phyloP scores from a whole-genome alignment of 2,888 invertebrate genomes.

The Drosophila dives region DNA sequence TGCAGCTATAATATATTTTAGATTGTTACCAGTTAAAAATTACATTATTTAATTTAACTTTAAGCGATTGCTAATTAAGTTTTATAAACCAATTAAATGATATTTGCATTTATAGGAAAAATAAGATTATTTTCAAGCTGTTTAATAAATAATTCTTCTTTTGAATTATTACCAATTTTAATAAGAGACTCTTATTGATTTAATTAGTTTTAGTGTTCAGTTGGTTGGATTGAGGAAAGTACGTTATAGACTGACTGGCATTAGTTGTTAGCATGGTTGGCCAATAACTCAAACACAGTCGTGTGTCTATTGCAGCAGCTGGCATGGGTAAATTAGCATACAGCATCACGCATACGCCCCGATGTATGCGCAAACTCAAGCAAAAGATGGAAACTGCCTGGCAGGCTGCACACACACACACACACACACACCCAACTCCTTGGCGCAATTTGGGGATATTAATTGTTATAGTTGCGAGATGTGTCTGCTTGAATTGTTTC shows the following conservation, averaged over 20 bases:
- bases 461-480: slow-evolving; percentile 80
- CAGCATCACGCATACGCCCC: slow-evolving; percentile 73
- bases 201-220: slow-evolving; percentile 20
- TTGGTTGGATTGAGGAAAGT: slow-evolving; percentile 9
- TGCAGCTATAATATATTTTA: not conserved
- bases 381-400: slow-evolving; percentile 34
- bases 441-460: slow-evolving; percentile 69
- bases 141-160: not conserved
- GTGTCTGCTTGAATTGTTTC: slow-evolving; percentile 79
- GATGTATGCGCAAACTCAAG: slow-evolving; percentile 48
- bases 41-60: not conserved
- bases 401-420: not conserved
- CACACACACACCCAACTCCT: slow-evolving; percentile 31
- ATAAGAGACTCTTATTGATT: slow-evolving; percentile 14
- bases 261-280: slow-evolving; percentile 29
- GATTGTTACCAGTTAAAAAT: not conserved
- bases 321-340: slow-evolving; percentile 66
- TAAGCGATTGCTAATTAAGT: not conserved
- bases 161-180: not conserved
- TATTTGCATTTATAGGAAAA: not conserved
- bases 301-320: slow-evolving; percentile 28
- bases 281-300: slow-evolving; percentile 67
- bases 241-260: slow-evolving; percentile 21
- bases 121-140: not conserved
- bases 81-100: not conserved